Conservation (phyloP, 2,113 vertebrate species). For the Cnemophilus loriae region DNA sequence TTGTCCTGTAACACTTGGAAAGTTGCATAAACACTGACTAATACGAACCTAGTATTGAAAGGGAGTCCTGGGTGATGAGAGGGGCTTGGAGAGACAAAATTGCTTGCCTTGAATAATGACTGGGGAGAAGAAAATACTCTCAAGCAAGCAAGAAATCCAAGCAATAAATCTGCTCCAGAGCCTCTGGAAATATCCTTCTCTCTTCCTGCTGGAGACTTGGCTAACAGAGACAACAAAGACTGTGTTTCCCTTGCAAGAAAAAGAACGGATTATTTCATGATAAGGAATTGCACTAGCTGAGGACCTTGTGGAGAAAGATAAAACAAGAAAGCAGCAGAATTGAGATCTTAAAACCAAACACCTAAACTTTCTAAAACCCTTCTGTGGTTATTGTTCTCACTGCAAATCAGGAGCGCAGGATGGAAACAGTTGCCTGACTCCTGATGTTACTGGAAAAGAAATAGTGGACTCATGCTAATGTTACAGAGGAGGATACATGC, state of each 20-base stretch:
- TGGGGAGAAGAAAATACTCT: not conserved
- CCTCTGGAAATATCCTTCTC: not conserved
- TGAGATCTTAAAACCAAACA: not conserved
- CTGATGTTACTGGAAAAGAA: not conserved
- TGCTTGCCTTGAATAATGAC: not conserved
- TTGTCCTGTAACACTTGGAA: not conserved
- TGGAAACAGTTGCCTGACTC: not conserved
- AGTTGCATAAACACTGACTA: not conserved
- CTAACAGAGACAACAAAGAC: not conserved
- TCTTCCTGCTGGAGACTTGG: not conserved
- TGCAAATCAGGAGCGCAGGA: not conserved
- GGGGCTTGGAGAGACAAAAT: not conserved
- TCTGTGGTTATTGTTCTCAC: rapidly evolving
- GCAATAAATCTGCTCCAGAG: not conserved
- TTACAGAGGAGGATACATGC: not conserved
- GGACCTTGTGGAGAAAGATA: not conserved
- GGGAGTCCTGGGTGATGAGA: not conserved
- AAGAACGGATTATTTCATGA: not conserved
- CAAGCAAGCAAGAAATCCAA: not conserved
- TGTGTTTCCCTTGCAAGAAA: not conserved
- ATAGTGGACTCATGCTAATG: not conserved
- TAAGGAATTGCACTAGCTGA: not conserved
- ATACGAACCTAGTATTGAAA: not conserved
- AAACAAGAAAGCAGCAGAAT: not conserved
- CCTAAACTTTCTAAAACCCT: not conserved